Percentiles rank a stretch among this genome's conserved stretches.
Conservation (phyloP, 2,797 vertebrate genomes). For the Aplochiton taeniatus region DNA sequence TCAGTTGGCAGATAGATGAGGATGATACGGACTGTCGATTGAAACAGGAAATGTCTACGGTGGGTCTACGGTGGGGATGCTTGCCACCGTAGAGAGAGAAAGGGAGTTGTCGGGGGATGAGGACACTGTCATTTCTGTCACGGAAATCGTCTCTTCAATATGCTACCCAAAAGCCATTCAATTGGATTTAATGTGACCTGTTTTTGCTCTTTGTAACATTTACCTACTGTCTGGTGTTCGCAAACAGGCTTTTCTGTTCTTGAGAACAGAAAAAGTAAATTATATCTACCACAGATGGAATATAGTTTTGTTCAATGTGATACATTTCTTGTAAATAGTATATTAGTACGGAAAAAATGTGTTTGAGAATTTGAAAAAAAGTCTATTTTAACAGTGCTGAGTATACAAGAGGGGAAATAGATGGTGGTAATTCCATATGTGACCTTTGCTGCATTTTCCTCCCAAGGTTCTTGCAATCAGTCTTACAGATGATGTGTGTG, state of each 20-base stretch:
- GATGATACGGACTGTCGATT: conserved; percentile 38
- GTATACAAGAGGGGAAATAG: background rate
- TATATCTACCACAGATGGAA: no score
- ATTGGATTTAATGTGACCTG: background rate
- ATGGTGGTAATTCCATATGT: conserved; percentile 2
- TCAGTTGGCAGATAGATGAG: background rate
- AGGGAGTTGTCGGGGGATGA: conserved; percentile 10
- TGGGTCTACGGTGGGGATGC: no score
- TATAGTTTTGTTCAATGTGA: background rate
- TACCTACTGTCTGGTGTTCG: background rate
- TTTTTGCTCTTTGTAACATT: background rate
- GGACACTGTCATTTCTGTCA: conserved; percentile 10
- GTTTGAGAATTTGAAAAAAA: no score
- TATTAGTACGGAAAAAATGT: no score
- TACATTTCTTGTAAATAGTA: background rate
- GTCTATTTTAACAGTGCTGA: background rate
- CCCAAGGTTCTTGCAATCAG: conserved; percentile 15
- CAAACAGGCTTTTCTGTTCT: background rate
- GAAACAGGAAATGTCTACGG: conserved; percentile 31
- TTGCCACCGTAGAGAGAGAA: no score
- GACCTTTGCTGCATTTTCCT: conserved; percentile 10
- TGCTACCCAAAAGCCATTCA: background rate
- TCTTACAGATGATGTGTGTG: background rate
- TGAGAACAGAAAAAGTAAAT: background rate
- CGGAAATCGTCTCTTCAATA: conserved; percentile 21